Percentiles rank a stretch among this genome's conserved stretches.
Evolutionary conservation across 1,140 invertebrate species (phyloP).

Genomic region (Druon quercuslanigerum): DNA sequence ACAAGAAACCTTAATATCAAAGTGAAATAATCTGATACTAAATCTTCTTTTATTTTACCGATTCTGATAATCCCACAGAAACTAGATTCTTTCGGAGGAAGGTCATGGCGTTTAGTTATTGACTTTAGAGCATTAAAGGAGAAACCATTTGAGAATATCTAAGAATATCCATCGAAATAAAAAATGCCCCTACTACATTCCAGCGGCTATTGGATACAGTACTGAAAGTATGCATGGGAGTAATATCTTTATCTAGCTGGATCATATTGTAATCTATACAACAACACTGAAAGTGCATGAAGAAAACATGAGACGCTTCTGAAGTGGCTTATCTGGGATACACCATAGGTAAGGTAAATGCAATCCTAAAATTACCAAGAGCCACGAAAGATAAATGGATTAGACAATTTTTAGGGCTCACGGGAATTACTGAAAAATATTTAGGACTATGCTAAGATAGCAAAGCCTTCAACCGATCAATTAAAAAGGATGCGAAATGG

Average conservation of each 20-base stretch:
- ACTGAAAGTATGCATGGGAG: no score
- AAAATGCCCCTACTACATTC: not conserved
- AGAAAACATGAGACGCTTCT: not conserved
- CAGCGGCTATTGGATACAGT: not conserved
- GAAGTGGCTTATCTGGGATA: not conserved
- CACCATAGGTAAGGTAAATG: not conserved
- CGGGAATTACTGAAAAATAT: not conserved
- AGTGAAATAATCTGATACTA: not conserved
- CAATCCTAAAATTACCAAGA: not conserved
- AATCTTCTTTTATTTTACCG: not conserved
- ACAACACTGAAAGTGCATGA: not conserved
- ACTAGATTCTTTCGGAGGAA: no score
- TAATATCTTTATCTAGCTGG: not conserved
- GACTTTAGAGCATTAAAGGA: not conserved
- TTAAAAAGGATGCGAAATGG: no score
- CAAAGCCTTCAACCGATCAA: no score
- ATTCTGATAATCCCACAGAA: no score
- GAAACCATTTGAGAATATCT: no score
- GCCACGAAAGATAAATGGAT: not conserved
- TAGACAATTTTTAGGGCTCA: not conserved
- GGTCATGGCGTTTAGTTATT: not conserved
- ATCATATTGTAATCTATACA: not conserved
- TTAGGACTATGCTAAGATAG: not conserved
- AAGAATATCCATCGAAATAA: no score
- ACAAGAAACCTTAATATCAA: not conserved